Conservation (phyloP, 92 coral and sea anemone species). For the Paragorgia papillata region DNA sequence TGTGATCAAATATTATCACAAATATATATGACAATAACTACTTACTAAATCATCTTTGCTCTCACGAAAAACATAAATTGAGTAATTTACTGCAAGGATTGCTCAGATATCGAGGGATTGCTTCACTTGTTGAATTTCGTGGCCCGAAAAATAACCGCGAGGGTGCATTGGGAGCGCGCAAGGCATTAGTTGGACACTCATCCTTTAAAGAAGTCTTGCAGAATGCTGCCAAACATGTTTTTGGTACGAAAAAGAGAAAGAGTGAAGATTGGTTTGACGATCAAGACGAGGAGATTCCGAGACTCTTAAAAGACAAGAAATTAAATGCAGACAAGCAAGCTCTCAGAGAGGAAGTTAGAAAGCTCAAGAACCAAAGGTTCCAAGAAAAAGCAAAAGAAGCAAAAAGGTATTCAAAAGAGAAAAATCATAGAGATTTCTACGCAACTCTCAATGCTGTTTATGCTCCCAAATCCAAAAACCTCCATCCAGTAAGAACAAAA, state of each 20-base stretch:
- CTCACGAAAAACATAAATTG: too few species aligned
- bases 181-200: too few species aligned
- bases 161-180: too few species aligned
- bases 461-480: slow-evolving; percentile 2
- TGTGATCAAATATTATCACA: too few species aligned
- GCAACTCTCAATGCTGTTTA: slow-evolving; percentile 21
- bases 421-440: slow-evolving; percentile 50
- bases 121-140: too few species aligned
- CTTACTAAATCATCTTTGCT: too few species aligned
- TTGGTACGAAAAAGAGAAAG: slow-evolving; percentile 42
- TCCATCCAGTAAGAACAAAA: slow-evolving; percentile 34
- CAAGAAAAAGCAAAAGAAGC: slow-evolving; percentile 28
- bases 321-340: slow-evolving; percentile 26
- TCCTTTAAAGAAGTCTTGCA: slow-evolving; percentile 46
- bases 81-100: too few species aligned
- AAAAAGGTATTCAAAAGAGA: slow-evolving; percentile 29
- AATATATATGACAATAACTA: too few species aligned
- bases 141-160: too few species aligned
- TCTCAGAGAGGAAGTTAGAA: slow-evolving; percentile 41
- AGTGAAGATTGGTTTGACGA: slow-evolving; percentile 59
- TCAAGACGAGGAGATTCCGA: slow-evolving; percentile 50
- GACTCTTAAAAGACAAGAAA: slow-evolving; percentile 45
- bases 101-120: too few species aligned
- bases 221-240: slow-evolving; percentile 44
- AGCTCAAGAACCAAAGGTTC: too few species aligned